Conservation (phyloP, 1,140 invertebrate genomes). For the Drosophila athabasca region DNA sequence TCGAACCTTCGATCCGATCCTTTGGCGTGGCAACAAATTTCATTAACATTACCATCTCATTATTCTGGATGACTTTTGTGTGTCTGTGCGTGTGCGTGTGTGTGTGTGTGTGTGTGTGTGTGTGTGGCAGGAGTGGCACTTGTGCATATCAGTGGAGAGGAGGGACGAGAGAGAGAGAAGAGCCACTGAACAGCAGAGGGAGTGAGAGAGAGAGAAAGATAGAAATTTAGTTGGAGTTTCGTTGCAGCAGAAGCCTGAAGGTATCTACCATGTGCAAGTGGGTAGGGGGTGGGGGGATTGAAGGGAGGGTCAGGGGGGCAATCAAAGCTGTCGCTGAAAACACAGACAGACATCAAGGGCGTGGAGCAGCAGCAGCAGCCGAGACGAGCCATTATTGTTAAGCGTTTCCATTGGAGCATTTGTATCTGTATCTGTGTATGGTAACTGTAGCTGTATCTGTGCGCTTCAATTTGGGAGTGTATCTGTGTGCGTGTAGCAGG, state of each 20-base stretch:
- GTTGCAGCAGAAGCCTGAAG: constrained; percentile 29
- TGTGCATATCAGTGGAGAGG: no score
- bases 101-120: background rate
- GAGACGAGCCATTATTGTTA: constrained; percentile 29
- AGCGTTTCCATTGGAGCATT: constrained; percentile 4
- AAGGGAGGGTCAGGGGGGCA: constrained; percentile 5
- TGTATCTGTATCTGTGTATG: background rate
- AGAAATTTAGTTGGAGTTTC: constrained; percentile 27
- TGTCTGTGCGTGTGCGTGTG: constrained; percentile 12
- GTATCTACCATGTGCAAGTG: background rate
- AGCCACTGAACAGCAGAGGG: background rate
- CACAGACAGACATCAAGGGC: no score
- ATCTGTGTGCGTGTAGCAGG: constrained; percentile 34
- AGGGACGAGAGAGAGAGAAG: no score
- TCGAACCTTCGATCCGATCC: constrained; percentile 3
- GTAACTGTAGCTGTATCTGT: background rate
- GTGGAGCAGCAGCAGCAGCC: constrained; percentile 10
- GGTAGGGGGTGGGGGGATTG: no score
- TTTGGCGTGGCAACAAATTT: constrained; percentile 64
- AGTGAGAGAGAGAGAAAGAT: background rate
- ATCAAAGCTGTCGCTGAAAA: constrained; percentile 42
- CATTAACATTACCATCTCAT: constrained; percentile 80
- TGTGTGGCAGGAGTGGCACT: no score
- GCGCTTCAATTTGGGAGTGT: background rate
- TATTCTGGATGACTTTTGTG: constrained; percentile 70